Base-by-base conservation (phyloP, 2,797 vertebrate genomes). In the Rhinichthys osculus region DNA sequence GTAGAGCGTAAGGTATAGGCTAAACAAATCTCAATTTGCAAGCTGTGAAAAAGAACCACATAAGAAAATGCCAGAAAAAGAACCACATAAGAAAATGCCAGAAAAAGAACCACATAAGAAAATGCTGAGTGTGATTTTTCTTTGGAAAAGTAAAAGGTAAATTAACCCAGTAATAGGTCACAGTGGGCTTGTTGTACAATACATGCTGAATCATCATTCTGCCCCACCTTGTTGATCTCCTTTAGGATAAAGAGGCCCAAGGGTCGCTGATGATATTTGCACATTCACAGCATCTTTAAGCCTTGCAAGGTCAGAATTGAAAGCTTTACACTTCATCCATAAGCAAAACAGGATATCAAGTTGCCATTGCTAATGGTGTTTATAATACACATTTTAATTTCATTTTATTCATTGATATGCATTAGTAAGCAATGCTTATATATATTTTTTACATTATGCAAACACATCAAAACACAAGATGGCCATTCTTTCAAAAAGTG, bases 191-290 rank as follows among this genome's bases (percentile, higher is more conserved):
- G 7, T 14, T 40, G 27, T 42, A 11, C 23, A 11, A 62, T 62
- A 62, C 10, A 44, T 77, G 85, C 83, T 86, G 81, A 85, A 72
- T 70, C 62, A 74, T 54, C 80, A 62, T 73, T 77, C 44, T 66
- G 74, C 7, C 42, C 54, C 40, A 80, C 27, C 47, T 70, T 84
- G 87, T 85, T 80, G 84, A 83, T 78, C 78, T 87, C 35, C 42
- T 44, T 78, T 17, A 78, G 40, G 62, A 78, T 78, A 79, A 85
- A 62, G 42, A 82, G 86, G 35, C 88, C 54, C 82, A 50, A 11
- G 82, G 78, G 83, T 44, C 47, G 42, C 30, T 66, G 82, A 54
- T 85, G 50, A 72, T 72, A 72, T 80, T 59, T 85, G 69, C 69
- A 85, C 69, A 78, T 42, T 52, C 21, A 78, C 16, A 77, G 23